Conservation (phyloP, 2,797 vertebrate species). For the Remorina albescens region DNA sequence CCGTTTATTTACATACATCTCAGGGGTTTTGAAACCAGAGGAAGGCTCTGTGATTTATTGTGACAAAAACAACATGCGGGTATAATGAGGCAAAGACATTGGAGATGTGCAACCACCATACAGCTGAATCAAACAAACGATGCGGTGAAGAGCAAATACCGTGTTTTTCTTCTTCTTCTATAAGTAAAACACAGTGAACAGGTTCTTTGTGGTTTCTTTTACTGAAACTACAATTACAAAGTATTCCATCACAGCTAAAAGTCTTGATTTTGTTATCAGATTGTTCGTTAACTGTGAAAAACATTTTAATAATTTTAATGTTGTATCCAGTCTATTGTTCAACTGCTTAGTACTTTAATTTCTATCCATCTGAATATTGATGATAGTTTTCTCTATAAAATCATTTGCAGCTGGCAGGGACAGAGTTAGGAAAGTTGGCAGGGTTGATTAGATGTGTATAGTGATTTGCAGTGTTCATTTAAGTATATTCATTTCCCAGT, state of each 20-base stretch:
- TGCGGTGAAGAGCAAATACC: neutral
- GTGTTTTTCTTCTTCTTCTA: neutral
- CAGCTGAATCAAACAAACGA: slow-evolving; percentile 10
- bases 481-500: too few species aligned
- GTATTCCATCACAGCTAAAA: neutral
- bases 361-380: neutral
- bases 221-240: neutral
- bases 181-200: neutral
- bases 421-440: too few species aligned
- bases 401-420: too few species aligned
- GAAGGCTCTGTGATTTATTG: slow-evolving; percentile 36
- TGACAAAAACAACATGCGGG: slow-evolving; percentile 51
- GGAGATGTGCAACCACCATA: slow-evolving; percentile 12
- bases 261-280: neutral
- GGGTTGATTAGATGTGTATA: too few species aligned
- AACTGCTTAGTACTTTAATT: neutral
- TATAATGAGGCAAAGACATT: slow-evolving; percentile 43
- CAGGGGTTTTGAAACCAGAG: slow-evolving; percentile 30
- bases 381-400: neutral
- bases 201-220: too few species aligned
- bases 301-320: too few species aligned
- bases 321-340: neutral
- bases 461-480: too few species aligned
- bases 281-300: neutral
- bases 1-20: slow-evolving; percentile 51